Evolutionary conservation across 2,888 invertebrate species (phyloP), one percentile per base, ranked within the genome.

Genomic region (Suillia variegata): DNA sequence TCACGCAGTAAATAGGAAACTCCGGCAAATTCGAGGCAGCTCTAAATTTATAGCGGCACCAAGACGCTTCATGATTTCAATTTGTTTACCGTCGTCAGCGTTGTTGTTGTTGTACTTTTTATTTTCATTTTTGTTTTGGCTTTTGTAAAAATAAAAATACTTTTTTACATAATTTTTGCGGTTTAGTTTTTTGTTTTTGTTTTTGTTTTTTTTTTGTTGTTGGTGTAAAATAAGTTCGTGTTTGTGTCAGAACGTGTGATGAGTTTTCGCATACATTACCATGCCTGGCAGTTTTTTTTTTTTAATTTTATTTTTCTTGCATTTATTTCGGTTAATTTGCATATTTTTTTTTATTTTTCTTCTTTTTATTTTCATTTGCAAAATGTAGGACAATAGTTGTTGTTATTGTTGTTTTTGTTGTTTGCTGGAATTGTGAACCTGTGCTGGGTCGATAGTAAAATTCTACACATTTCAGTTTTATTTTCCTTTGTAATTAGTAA

Each of bases 21-120:
- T n/a, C n/a, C n/a, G n/a, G n/a, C n/a, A n/a, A n/a, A n/a, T n/a
- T n/a, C n/a, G n/a, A n/a, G n/a, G n/a, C n/a, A n/a, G n/a, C n/a
- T n/a, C n/a, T n/a, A n/a, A n/a, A n/a, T n/a, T n/a, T n/a, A n/a
- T n/a, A n/a, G n/a, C n/a, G n/a, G n/a, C n/a, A n/a, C n/a, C n/a
- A n/a, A n/a, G n/a, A n/a, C n/a, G 56, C 61, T 45, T 17, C 45
- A 59, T 63, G 61, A 55, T 45, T 61, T 54, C 57, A 61, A 61
- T 63, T 63, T 63, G 63, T 60, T 63, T 60, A 42, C 31, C 13
- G 48, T n/a, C n/a, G n/a, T n/a, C n/a, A n/a, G n/a, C n/a, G n/a
- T n/a, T n/a, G n/a, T n/a, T n/a, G n/a, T 53, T 62, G 31, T 57
- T 58, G n/a, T 60, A 15, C 31, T 50, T 47, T 62, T 42, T 56